These are phyloP conservation scores for Tineola bisselliella DNA, from an alignment of 2,888 invertebrate species.

Conservation along the genomic window DNA sequence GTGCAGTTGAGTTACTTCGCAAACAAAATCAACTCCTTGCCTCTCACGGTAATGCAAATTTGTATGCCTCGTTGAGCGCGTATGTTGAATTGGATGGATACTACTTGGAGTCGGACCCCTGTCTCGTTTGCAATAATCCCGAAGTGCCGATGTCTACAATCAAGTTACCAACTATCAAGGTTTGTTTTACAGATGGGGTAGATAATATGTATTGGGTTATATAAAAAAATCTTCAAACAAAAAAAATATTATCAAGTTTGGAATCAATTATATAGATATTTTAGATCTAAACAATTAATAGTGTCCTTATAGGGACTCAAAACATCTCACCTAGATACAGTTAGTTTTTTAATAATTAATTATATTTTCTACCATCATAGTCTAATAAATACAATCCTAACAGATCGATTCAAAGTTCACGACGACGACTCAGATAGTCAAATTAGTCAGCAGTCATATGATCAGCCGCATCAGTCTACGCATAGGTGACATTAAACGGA, in stretches of 20 bases:
- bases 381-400: too few relatives aligned
- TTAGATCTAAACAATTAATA: too few relatives aligned
- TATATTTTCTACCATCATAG: too few relatives aligned
- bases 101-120: conserved; percentile 96
- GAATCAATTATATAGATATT: too few relatives aligned
- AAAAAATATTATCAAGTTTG: too few relatives aligned
- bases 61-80: conserved; percentile 92
- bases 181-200: conserved; percentile 42
- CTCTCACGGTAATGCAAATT: conserved; percentile 92
- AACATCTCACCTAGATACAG: too few relatives aligned
- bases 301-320: too few relatives aligned
- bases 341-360: too few relatives aligned
- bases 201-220: too few relatives aligned
- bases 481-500: conserved; percentile 94
- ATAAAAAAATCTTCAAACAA: too few relatives aligned
- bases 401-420: conserved; percentile 96
- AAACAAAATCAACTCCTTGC: conserved; percentile 90
- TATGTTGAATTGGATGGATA: conserved; percentile 96
- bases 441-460: conserved; percentile 93
- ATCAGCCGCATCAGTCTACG: conserved; percentile 93
- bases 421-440: conserved; percentile 97
- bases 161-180: conserved; percentile 92
- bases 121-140: conserved; percentile 97
- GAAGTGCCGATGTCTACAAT: conserved; percentile 92
- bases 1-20: conserved; percentile 84